These are phyloP conservation scores for Archips crataeganus DNA, from an alignment of 2,888 invertebrate species.

Conservation along the genomic window DNA sequence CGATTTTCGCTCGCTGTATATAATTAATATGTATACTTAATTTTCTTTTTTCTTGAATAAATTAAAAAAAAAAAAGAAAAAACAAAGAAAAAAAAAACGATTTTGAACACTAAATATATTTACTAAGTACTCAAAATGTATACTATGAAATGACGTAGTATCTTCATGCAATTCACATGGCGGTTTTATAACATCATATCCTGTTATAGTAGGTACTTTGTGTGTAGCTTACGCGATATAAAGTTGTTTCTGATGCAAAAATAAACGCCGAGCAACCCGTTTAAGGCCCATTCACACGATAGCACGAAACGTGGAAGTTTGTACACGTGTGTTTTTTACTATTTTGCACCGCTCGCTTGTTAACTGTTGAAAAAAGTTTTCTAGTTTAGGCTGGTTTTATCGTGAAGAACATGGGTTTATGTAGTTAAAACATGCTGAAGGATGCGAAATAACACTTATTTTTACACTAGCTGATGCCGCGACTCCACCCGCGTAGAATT, in stretches of 20 bases:
- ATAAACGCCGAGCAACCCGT: constrained; percentile 51
- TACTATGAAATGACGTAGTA: too few relatives aligned
- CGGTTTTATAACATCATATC: too few relatives aligned
- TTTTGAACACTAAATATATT: too few relatives aligned
- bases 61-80: too few relatives aligned
- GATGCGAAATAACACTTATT: neutral
- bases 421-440: constrained; percentile 9
- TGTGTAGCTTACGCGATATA: constrained; percentile 9
- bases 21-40: too few relatives aligned
- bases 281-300: constrained; percentile 66
- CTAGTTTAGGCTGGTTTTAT: constrained; percentile 26
- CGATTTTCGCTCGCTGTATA: too few relatives aligned
- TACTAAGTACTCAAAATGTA: too few relatives aligned
- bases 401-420: constrained; percentile 2
- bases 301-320: constrained; percentile 45
- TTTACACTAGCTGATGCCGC: neutral
- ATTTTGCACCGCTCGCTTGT: constrained; percentile 55
- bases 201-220: too few relatives aligned
- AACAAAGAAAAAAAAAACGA: too few relatives aligned
- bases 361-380: constrained; percentile 47
- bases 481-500: too few relatives aligned
- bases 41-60: too few relatives aligned
- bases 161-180: too few relatives aligned
- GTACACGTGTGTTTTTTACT: constrained; percentile 52
- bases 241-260: constrained; percentile 30